Evolutionary conservation across 30 jellyfish, hydroid and myxozoan species (phyloP).

Genomic region (Rhopilema esculentum): DNA sequence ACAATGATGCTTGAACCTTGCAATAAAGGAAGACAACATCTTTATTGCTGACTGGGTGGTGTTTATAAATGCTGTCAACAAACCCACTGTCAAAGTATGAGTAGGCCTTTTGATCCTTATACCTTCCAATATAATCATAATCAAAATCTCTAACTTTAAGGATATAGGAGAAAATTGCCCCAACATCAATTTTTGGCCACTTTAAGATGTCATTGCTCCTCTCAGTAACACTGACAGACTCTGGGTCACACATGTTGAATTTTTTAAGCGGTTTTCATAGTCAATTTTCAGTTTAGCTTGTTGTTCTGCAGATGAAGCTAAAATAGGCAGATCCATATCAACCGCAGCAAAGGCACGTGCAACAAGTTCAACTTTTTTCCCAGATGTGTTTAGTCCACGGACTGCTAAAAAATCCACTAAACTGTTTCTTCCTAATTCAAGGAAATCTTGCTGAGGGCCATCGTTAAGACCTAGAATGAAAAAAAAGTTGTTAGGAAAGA

Average conservation of each 20-base stretch:
- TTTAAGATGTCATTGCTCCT: constrained; percentile 25
- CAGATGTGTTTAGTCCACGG: constrained; percentile 40
- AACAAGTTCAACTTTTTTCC: constrained; percentile 38
- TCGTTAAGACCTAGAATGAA: neutral
- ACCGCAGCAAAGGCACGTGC: constrained; percentile 31
- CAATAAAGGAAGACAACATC: constrained; percentile 1
- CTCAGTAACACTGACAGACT: neutral
- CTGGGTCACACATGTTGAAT: constrained; percentile 27
- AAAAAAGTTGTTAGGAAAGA: too few species aligned
- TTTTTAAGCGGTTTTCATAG: constrained; percentile 11
- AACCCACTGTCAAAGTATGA: constrained; percentile 46
- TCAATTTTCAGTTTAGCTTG: neutral
- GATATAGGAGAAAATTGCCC: constrained; percentile 49
- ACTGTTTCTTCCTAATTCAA: neutral
- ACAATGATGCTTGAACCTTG: constrained; percentile 52
- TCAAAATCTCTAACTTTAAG: constrained; percentile 49
- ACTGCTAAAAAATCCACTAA: constrained; percentile 19
- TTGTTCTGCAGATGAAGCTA: neutral
- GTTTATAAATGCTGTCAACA: constrained; percentile 15
- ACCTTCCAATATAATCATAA: constrained; percentile 43
- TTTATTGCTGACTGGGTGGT: neutral
- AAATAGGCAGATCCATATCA: neutral
- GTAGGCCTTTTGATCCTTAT: constrained; percentile 64
- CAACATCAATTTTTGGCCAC: constrained; percentile 47
- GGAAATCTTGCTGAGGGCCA: neutral